A percentile compares a stretch with the other conserved stretches of the same genome.
These are phyloP conservation scores for Cirrhinus mrigala DNA, from an alignment of 2,797 vertebrate genomes.

Conservation along the genomic window DNA sequence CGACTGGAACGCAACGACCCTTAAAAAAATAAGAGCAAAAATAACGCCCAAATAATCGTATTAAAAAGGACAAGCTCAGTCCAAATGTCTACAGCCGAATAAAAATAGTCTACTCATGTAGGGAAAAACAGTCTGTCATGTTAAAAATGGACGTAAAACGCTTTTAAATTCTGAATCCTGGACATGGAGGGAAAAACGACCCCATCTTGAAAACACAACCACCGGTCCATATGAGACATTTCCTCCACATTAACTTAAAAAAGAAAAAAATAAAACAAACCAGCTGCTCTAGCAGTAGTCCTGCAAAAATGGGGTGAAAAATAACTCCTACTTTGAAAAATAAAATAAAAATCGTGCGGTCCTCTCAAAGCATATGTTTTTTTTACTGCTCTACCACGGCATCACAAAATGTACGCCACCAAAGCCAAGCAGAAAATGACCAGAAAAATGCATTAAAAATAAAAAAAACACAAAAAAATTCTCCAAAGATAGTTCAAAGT, in stretches of 20 bases:
- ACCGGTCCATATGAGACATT: conserved; percentile 64
- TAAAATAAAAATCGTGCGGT: conserved; percentile 62
- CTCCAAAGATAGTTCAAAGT: conserved; percentile 77
- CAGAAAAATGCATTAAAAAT: conserved; percentile 76
- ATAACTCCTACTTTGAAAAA: conserved; percentile 62
- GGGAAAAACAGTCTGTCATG: conserved; percentile 53
- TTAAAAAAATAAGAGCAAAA: conserved; percentile 61
- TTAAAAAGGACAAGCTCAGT: conserved; percentile 56
- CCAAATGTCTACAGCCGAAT: conserved; percentile 44
- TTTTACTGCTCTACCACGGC: conserved; percentile 64
- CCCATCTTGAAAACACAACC: conserved; percentile 60
- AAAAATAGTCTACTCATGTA: conserved; percentile 40
- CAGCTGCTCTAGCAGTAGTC: conserved; percentile 56
- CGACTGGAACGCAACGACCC: conserved; percentile 55
- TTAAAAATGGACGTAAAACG: conserved; percentile 63
- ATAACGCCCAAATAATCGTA: conserved; percentile 55
- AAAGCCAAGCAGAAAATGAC: conserved; percentile 71
- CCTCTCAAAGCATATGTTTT: conserved; percentile 62
- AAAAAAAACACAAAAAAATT: conserved; percentile 70
- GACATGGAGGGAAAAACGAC: conserved; percentile 63
- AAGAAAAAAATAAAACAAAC: conserved; percentile 58
- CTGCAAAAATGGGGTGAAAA: conserved; percentile 61
- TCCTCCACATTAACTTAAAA: conserved; percentile 63
- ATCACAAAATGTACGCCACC: conserved; percentile 78
- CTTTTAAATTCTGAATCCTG: conserved; percentile 64